Evolutionary conservation across 2,888 invertebrate species (phyloP).

Genomic region (Platycnemis pennipes): DNA sequence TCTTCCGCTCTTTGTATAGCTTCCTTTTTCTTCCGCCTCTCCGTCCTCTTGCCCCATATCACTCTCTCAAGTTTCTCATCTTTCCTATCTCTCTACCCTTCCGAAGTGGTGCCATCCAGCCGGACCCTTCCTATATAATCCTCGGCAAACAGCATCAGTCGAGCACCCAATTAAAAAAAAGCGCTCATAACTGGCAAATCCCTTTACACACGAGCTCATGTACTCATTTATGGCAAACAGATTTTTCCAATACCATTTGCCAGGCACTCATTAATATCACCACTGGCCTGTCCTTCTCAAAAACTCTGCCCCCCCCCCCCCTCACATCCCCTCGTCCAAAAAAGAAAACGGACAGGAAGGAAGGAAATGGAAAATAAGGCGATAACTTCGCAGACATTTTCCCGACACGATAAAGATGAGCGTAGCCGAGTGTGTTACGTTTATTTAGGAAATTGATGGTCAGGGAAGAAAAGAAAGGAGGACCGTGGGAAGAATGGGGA

Average conservation of each 20-base stretch:
- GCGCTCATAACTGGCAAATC: neutral
- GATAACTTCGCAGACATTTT: neutral
- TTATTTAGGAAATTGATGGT: conserved; percentile 36
- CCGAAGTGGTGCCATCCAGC: neutral
- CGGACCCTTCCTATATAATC: neutral
- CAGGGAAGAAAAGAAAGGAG: neutral
- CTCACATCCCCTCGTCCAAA: neutral
- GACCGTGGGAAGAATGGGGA: neutral
- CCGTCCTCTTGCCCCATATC: neutral
- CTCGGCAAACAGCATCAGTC: conserved; percentile 10
- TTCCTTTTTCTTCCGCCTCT: neutral
- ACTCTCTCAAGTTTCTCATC: neutral
- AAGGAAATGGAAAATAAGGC: neutral
- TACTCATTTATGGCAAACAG: neutral
- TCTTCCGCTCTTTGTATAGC: neutral
- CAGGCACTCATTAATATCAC: neutral
- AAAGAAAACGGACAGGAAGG: neutral
- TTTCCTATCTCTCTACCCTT: neutral
- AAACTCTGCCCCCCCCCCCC: neutral
- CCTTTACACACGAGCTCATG: neutral
- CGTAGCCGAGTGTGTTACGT: neutral
- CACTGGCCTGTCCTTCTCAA: neutral
- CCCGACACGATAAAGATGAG: conserved; percentile 24
- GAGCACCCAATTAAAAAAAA: neutral
- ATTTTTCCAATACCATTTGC: neutral